Conservation (phyloP, 2,113 vertebrate species). For the Aegypius monachus region DNA sequence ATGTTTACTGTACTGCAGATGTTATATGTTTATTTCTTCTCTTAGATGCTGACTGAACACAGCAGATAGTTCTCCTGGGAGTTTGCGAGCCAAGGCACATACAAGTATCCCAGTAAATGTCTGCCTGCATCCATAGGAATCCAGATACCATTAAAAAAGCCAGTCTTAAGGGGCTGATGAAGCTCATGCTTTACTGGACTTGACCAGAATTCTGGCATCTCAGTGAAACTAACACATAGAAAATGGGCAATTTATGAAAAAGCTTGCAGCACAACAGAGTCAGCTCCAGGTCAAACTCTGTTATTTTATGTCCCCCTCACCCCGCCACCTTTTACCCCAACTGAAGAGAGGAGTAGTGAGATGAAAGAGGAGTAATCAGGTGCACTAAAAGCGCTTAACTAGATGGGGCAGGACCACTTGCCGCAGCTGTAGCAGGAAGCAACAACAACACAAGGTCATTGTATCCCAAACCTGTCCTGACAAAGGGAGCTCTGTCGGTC, state of each 20-base stretch:
- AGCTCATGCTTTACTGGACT: neutral
- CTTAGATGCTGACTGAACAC: neutral
- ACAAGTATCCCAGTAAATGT: neutral
- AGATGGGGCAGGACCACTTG: neutral
- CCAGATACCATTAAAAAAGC: neutral
- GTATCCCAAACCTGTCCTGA: neutral
- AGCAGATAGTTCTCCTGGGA: neutral
- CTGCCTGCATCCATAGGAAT: neutral
- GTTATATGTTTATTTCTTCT: neutral
- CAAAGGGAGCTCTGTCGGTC: neutral
- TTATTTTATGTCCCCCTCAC: neutral
- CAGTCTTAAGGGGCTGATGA: neutral
- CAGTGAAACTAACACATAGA: fast-evolving
- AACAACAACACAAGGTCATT: neutral
- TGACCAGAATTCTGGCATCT: neutral
- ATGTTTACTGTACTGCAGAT: neutral
- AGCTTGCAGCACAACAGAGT: neutral
- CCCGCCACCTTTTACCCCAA: neutral
- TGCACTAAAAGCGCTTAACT: neutral
- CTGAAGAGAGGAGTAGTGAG: neutral
- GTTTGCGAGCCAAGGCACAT: fast-evolving
- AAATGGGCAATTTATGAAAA: neutral
- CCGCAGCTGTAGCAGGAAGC: neutral
- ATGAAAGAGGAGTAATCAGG: neutral
- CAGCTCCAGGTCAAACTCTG: fast-evolving